Base-by-base conservation (phyloP, 2,113 vertebrate genomes). In the Acrocephalus kingi region DNA sequence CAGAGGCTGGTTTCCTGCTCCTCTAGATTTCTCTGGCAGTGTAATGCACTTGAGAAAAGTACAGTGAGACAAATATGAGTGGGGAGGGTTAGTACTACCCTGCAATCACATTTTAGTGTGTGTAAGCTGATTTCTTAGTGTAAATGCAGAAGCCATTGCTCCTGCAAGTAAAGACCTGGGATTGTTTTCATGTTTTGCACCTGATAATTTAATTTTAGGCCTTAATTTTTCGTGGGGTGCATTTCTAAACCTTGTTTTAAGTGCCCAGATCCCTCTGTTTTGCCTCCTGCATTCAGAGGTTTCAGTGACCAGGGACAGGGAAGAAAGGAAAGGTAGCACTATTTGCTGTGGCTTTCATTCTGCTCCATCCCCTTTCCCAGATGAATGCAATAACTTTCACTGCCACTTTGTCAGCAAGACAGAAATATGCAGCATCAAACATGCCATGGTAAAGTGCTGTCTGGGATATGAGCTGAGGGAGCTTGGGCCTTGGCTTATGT, bases 381-480 rank as follows among this genome's bases (percentile, higher is more conserved):
- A 95, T 69, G 35, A 69, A 59, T 22, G 73, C 76, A 89, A 7
- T 93, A 84, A 91, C 78, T 93, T 92, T 90, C 88, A 66, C 67
- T 88, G 92, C 87, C 81, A 88, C 72, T 96, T 84, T 92, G 51
- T 93, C 27, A 8, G 91, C 62, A 66, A 96, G 80, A 93, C 43
- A 96, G 62, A 80, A 94, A 94, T 89, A 95, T 11, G 69, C 71
- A 86, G 82, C 66, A 85, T 90, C 64, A 93, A 96, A 93, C 75
- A 93, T 69, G 87, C 71, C 45, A 77, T 25, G 67, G 66, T 93
- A 87, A 81, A 97, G 77, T 20, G 30, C 77, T 87, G 79, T 51
- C 68, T 92, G 83, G 84, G 94, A 92, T 92, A 91, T 91, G 79
- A 96, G 89, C 81, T 94, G 74, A 93, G 59, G 90, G 91, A 94